Percentiles rank a stretch among this genome's conserved stretches.
Conservation (phyloP, 2,888 invertebrate species). For the Timema cristinae region DNA sequence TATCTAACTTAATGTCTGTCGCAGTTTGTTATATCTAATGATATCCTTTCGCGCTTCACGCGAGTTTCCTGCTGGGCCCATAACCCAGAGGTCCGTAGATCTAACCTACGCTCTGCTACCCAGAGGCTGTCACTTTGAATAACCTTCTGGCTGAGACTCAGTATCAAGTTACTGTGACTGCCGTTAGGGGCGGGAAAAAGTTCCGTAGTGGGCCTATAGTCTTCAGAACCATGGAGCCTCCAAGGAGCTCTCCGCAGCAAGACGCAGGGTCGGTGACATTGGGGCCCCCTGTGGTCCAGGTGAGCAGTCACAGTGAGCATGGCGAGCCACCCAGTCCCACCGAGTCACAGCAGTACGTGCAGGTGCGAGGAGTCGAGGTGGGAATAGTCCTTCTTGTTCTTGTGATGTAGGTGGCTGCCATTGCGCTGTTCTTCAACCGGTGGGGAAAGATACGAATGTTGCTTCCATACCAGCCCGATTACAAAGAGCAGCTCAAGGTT, state of each 20-base stretch:
- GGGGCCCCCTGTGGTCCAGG: constrained; percentile 17
- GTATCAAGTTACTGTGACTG: constrained; percentile 82
- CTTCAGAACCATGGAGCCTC: constrained; percentile 75
- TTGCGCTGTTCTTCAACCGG: constrained; percentile 80
- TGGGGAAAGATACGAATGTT: constrained; percentile 91
- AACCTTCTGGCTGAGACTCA: constrained; percentile 81
- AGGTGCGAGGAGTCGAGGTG: constrained; percentile 88
- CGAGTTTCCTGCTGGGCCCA: too few species aligned
- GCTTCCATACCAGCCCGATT: constrained; percentile 79
- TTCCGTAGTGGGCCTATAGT: constrained; percentile 82
- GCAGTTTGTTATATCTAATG: too few species aligned
- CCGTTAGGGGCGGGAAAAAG: constrained; percentile 76
- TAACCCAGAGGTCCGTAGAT: too few species aligned
- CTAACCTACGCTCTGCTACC: too few species aligned
- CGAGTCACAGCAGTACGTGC: constrained; percentile 35
- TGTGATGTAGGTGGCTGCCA: constrained; percentile 81
- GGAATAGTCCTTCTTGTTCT: constrained; percentile 81
- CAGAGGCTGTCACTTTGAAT: constrained; percentile 78
- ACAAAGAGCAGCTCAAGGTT: constrained; percentile 83
- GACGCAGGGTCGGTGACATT: constrained; percentile 56
- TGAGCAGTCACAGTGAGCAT: constrained; percentile 14
- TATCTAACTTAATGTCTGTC: too few species aligned
- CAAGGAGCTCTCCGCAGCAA: constrained; percentile 72
- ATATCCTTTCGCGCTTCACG: too few species aligned
- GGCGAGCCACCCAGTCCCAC: constrained; percentile 16